Conservation (phyloP, 2,888 invertebrate genomes). For the Lysandra bellargus region DNA sequence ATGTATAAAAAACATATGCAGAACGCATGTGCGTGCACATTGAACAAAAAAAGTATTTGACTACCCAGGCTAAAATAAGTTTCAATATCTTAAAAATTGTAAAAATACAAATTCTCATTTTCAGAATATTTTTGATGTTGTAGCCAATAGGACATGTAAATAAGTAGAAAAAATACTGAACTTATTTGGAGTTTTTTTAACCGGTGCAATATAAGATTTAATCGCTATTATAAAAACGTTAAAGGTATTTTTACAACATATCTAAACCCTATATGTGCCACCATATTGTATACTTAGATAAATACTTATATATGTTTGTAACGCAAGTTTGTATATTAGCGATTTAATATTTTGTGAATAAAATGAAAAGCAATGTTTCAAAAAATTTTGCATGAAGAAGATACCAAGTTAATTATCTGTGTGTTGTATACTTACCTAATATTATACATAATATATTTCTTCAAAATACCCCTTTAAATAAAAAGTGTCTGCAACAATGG, state of each 20-base stretch:
- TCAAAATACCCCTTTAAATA: background rate
- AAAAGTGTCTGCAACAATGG: background rate
- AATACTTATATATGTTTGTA: slow-evolving; percentile 26
- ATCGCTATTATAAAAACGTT: slow-evolving; percentile 16
- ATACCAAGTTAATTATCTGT: background rate
- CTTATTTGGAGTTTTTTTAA: background rate
- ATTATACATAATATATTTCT: background rate
- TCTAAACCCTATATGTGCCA: slow-evolving; percentile 36
- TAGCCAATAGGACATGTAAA: background rate
- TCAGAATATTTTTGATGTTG: background rate
- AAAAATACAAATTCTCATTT: background rate
- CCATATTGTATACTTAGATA: slow-evolving; percentile 31
- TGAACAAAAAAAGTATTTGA: too few relatives aligned
- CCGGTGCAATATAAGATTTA: background rate
- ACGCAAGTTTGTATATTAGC: slow-evolving; percentile 26
- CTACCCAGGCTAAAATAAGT: too few relatives aligned
- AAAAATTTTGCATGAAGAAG: background rate
- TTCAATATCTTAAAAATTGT: background rate
- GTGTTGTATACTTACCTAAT: background rate
- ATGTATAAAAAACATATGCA: background rate
- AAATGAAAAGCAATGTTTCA: slow-evolving; percentile 25
- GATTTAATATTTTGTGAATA: slow-evolving; percentile 23
- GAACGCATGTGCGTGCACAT: background rate
- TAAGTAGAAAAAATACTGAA: background rate
- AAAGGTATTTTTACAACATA: slow-evolving; percentile 37